phyloP scores from a whole-genome alignment of 2,113 vertebrate genomes.

The Ariopsis seemanni region DNA sequence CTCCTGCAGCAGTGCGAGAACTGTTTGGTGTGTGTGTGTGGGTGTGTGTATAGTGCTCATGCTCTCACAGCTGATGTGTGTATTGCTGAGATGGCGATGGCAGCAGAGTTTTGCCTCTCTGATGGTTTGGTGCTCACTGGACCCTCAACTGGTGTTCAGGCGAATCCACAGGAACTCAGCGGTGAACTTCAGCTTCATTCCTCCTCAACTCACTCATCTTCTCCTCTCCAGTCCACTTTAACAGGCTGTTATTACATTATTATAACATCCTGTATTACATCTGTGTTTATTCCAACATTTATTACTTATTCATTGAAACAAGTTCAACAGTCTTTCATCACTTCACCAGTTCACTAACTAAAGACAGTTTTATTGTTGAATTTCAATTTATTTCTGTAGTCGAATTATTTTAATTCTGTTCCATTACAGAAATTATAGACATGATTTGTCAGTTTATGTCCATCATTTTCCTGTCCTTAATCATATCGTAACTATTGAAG shows the following conservation, averaged over 20 bases:
- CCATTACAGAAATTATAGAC: neutral
- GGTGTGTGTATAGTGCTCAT: constrained; percentile 73
- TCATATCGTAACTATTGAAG: neutral
- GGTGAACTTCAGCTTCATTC: constrained; percentile 65
- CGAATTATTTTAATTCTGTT: neutral
- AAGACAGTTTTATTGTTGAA: neutral
- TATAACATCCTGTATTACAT: neutral
- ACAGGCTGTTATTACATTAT: neutral
- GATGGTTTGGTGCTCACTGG: constrained; percentile 83
- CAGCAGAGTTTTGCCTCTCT: constrained; percentile 84
- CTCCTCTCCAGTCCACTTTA: neutral
- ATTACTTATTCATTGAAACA: neutral
- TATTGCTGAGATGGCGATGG: constrained; percentile 71
- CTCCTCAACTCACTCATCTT: constrained; percentile 33
- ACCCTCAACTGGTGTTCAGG: constrained; percentile 71
- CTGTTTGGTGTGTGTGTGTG: constrained; percentile 2
- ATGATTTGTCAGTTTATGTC: neutral
- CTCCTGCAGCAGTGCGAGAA: neutral
- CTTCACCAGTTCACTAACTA: neutral
- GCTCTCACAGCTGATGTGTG: constrained; percentile 80
- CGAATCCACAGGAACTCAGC: constrained; percentile 73
- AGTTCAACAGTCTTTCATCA: neutral
- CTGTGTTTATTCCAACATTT: neutral
- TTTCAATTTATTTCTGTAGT: neutral
- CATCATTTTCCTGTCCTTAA: neutral